phyloP scores from a whole-genome alignment of 2,113 vertebrate species.

The Coturnix japonica region DNA sequence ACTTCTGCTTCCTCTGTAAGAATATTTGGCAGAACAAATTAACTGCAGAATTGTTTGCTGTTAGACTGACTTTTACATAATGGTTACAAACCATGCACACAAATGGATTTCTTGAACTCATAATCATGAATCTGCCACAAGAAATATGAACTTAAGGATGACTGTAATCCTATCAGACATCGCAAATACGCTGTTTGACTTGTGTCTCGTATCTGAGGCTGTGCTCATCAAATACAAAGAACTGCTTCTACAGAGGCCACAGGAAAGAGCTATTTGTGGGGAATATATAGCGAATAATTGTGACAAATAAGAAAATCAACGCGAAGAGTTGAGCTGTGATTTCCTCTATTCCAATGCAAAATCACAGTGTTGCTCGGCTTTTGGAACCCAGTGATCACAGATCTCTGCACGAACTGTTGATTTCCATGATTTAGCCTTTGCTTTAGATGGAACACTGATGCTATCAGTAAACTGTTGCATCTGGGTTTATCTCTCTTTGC shows the following conservation, averaged over 20 bases:
- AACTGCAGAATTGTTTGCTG: background rate
- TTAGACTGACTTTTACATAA: background rate
- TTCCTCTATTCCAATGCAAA: background rate
- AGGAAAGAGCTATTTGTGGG: background rate
- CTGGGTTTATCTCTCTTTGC: conserved; percentile 45
- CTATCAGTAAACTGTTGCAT: conserved; percentile 23
- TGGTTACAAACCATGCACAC: conserved; percentile 1
- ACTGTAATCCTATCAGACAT: background rate
- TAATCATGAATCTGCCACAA: background rate
- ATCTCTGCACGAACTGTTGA: conserved; percentile 42
- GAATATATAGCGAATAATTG: background rate
- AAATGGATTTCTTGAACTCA: background rate
- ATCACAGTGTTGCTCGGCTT: background rate
- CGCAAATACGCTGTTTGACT: background rate
- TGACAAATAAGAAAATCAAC: background rate
- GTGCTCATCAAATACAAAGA: background rate
- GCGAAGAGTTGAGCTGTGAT: background rate
- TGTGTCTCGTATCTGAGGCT: background rate
- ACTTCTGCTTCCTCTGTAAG: background rate
- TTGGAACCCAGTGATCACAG: background rate
- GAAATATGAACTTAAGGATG: background rate
- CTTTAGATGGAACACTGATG: conserved; percentile 38
- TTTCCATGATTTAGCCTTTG: conserved; percentile 12
- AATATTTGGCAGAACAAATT: background rate
- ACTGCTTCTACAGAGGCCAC: background rate